Percentiles rank a stretch among this genome's conserved stretches.
These are phyloP conservation scores for Carollia perspicillata DNA, from an alignment of 2,113 vertebrate species.

Conservation along the genomic window DNA sequence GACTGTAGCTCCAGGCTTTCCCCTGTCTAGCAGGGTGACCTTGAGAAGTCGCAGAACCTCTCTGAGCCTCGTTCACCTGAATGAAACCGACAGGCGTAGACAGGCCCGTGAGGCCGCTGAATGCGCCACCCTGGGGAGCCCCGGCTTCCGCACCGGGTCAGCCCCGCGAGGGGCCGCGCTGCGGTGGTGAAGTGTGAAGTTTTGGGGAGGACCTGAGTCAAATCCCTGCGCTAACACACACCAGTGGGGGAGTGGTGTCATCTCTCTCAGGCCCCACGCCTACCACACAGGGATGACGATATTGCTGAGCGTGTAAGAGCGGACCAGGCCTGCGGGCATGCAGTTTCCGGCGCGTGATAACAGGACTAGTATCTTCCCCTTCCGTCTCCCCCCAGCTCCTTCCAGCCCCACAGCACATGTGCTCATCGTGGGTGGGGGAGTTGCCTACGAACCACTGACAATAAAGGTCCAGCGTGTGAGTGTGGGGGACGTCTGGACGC, in stretches of 20 bases:
- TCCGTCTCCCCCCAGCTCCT: too few relatives aligned
- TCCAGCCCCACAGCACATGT: rapidly evolving
- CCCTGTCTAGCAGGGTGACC: neutral
- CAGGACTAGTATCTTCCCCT: rapidly evolving
- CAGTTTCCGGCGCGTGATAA: rapidly evolving
- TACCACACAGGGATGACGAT: rapidly evolving
- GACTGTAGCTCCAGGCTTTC: neutral
- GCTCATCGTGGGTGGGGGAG: too few relatives aligned
- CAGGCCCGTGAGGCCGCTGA: rapidly evolving
- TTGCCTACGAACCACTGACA: rapidly evolving
- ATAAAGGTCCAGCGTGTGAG: neutral
- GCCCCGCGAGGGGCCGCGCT: rapidly evolving
- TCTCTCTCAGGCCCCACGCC: neutral
- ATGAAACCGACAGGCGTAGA: neutral
- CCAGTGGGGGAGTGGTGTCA: neutral
- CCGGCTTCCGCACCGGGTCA: rapidly evolving
- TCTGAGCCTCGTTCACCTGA: neutral
- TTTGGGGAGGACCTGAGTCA: neutral
- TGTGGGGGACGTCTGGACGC: neutral
- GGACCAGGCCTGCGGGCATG: rapidly evolving
- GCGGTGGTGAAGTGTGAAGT: neutral
- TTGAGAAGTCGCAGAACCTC: too few relatives aligned
- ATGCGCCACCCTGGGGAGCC: rapidly evolving
- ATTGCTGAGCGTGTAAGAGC: neutral
- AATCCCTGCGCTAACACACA: neutral